A percentile compares a stretch with the other conserved stretches of the same genome.
These are phyloP conservation scores for Dolichoris vasculosae DNA, from an alignment of 1,140 invertebrate species.

Conservation along the genomic window DNA sequence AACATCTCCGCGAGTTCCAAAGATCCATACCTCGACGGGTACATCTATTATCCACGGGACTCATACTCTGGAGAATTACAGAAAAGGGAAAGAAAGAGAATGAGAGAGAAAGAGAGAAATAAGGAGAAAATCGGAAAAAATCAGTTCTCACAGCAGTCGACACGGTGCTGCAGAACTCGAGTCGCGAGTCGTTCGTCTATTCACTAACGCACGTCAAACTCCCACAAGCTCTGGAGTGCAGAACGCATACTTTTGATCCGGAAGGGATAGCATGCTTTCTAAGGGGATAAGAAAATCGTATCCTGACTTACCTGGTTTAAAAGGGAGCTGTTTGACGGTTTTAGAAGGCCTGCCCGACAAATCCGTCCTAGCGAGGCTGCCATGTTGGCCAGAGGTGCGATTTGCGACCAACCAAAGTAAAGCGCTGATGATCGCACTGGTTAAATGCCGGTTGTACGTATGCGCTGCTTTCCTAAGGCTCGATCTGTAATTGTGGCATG, in stretches of 20 bases:
- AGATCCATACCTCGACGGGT: too few relatives aligned
- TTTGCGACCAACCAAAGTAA: conserved; percentile 43
- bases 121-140: not conserved
- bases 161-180: not conserved
- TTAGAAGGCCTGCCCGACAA: conserved; percentile 85
- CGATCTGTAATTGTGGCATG: not conserved
- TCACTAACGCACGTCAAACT: too few relatives aligned
- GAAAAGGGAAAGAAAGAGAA: not conserved
- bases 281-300: not conserved
- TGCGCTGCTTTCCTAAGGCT: not conserved
- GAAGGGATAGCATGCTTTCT: too few relatives aligned
- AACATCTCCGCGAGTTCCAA: not conserved
- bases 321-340: conserved; percentile 75
- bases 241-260: not conserved
- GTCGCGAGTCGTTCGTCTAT: not conserved
- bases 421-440: conserved; percentile 3
- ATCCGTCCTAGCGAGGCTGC: conserved; percentile 87
- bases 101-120: not conserved
- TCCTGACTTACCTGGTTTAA: conserved; percentile 73
- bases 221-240: not conserved
- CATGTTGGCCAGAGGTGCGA: conserved; percentile 80
- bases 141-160: not conserved
- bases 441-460: not conserved
- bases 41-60: not conserved
- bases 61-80: not conserved